A percentile compares a stretch with the other conserved stretches of the same genome.
These are phyloP conservation scores for Platerodrilus igneus DNA, from an alignment of 2,888 invertebrate species.

Conservation along the genomic window DNA sequence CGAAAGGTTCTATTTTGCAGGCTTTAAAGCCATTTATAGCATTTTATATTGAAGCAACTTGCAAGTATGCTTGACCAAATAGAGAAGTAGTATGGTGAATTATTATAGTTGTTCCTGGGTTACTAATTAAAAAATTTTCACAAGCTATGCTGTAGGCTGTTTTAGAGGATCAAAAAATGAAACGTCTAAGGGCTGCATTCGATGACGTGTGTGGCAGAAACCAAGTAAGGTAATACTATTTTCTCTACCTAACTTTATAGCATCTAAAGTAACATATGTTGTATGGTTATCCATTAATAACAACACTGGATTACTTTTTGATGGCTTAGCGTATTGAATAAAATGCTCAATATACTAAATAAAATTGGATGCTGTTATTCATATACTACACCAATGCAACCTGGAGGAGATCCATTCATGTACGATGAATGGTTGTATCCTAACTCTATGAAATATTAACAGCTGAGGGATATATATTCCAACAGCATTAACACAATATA, in stretches of 20 bases:
- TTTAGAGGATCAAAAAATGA: no score
- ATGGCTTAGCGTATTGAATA: constrained; percentile 30
- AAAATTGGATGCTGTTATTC: constrained; percentile 33
- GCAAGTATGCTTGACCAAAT: constrained; percentile 2
- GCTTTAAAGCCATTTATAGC: constrained; percentile 3
- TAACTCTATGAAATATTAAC: no score
- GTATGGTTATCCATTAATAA: constrained; percentile 33
- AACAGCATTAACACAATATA: constrained; percentile 34
- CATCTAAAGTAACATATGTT: no score
- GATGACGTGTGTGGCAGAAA: no score
- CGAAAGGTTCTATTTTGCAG: constrained; percentile 1
- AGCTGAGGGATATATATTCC: constrained; percentile 37
- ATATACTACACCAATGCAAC: constrained; percentile 34
- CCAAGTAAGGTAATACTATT: no score
- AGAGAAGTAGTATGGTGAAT: no score
- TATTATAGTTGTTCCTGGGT: no score
- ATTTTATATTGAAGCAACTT: constrained; percentile 3
- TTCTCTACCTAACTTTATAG: no score
- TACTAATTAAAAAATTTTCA: no score
- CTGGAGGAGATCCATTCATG: constrained; percentile 38
- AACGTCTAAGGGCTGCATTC: no score
- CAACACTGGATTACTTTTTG: constrained; percentile 29
- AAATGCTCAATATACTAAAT: constrained; percentile 30
- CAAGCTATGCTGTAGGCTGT: no score
- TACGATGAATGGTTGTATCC: constrained; percentile 29